Percentiles rank a stretch among this genome's conserved stretches.
phyloP scores from a whole-genome alignment of 1,140 invertebrate species.

The Drosophila erecta region DNA sequence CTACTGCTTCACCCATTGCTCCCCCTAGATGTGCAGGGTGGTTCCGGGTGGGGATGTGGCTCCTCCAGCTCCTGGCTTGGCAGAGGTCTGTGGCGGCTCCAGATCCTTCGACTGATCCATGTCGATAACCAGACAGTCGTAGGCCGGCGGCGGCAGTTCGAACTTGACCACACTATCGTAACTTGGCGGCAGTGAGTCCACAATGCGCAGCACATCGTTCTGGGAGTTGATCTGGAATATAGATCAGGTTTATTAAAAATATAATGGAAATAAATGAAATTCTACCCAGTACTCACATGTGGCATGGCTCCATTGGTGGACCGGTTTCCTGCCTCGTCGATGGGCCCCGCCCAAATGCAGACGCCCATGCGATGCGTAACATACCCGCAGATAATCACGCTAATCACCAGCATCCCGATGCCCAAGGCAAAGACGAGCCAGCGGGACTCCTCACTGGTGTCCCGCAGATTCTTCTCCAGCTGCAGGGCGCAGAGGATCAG shows the following conservation, averaged over 20 bases:
- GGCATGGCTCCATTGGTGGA: constrained; percentile 48
- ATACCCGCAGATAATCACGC: constrained; percentile 81
- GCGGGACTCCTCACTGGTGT: constrained; percentile 63
- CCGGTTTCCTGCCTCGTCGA: constrained; percentile 77
- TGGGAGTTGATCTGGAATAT: constrained; percentile 77
- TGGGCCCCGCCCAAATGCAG: constrained; percentile 82
- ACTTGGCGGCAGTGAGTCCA: constrained; percentile 80
- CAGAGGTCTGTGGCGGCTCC: constrained; percentile 43
- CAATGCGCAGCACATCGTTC: constrained; percentile 81
- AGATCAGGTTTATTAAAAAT: neutral
- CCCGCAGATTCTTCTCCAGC: constrained; percentile 79
- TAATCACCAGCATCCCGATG: constrained; percentile 78
- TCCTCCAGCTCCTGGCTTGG: constrained; percentile 35
- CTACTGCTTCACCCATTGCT: neutral
- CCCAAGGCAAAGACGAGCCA: constrained; percentile 82
- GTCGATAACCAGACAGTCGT: constrained; percentile 78
- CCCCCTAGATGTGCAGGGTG: constrained; percentile 61
- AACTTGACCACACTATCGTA: constrained; percentile 80
- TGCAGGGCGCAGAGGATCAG: constrained; percentile 78
- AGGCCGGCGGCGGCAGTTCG: constrained; percentile 77
- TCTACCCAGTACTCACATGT: constrained; percentile 54
- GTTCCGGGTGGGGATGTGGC: constrained; percentile 33
- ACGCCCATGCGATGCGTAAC: constrained; percentile 83
- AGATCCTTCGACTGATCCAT: constrained; percentile 70
- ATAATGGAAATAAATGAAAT: no score